Percentiles rank a stretch among this genome's conserved stretches.
Evolutionary conservation across 92 coral and sea anemone genomes (phyloP).

Genomic region (Porites lobata): DNA sequence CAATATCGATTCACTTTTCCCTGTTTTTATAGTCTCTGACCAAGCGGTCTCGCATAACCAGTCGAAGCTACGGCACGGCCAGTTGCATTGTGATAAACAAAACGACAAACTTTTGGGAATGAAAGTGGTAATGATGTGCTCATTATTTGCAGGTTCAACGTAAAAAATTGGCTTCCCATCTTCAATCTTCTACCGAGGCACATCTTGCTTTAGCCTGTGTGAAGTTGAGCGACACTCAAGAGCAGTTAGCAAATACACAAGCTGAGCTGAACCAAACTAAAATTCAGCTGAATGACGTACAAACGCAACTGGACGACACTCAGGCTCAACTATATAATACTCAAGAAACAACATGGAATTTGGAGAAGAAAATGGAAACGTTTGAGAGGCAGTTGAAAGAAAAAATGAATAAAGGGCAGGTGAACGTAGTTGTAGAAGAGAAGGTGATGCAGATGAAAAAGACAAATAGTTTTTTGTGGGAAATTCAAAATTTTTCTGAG

Average conservation of each 20-base stretch:
- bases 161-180: neutral
- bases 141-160: slow-evolving; percentile 5
- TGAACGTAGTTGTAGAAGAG: neutral
- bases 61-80: no score
- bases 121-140: neutral
- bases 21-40: no score
- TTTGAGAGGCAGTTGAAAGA: neutral
- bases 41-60: no score
- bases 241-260: neutral
- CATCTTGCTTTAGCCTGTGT: slow-evolving; percentile 19
- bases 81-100: no score
- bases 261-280: neutral
- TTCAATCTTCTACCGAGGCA: neutral
- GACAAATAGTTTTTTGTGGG: slow-evolving; percentile 50
- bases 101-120: neutral
- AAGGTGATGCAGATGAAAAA: slow-evolving; percentile 14
- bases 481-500: slow-evolving; percentile 18
- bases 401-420: neutral
- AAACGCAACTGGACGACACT: neutral
- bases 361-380: neutral
- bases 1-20: no score
- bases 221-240: neutral
- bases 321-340: neutral
- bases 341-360: neutral
- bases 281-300: neutral